These are phyloP conservation scores for Saccopteryx leptura DNA, from an alignment of 2,113 vertebrate genomes.

Conservation along the genomic window DNA sequence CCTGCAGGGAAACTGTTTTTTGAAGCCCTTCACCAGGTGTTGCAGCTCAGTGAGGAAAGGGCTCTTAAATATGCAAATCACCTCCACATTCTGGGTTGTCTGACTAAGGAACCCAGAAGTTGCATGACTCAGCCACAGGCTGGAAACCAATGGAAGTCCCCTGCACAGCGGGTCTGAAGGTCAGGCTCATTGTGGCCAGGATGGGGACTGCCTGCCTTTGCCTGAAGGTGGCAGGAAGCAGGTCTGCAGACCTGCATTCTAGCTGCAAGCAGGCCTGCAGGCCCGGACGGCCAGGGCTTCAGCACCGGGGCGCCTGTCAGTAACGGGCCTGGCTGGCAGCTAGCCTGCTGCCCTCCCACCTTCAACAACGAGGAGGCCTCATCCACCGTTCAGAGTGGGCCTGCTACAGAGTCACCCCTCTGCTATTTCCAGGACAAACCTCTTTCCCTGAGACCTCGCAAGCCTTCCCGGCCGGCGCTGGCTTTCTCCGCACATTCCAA, in stretches of 20 bases:
- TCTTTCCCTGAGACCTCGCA: not conserved
- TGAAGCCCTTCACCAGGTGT: slow-evolving; percentile 36
- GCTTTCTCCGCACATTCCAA: not conserved
- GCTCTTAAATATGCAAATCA: not conserved
- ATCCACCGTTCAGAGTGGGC: not conserved
- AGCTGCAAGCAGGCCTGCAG: fast-evolving
- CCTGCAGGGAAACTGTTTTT: not conserved
- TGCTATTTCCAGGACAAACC: not conserved
- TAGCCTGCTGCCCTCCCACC: not conserved
- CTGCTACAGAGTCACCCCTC: not conserved
- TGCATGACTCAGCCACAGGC: slow-evolving; percentile 26
- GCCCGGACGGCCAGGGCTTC: not conserved
- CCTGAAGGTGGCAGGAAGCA: too few species aligned
- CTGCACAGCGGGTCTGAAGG: not conserved
- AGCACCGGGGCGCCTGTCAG: not conserved
- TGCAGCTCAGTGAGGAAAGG: not conserved
- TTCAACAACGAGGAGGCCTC: not conserved
- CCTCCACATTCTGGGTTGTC: not conserved
- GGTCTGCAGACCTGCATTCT: not conserved
- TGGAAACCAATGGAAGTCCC: slow-evolving; percentile 65
- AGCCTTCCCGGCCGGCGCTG: not conserved
- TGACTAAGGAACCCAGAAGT: not conserved
- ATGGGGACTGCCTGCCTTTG: not conserved
- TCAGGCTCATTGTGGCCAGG: not conserved
- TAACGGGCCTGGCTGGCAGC: not conserved